Conservation (phyloP, 2,113 vertebrate genomes). For the Phylloscopus trochilus region DNA sequence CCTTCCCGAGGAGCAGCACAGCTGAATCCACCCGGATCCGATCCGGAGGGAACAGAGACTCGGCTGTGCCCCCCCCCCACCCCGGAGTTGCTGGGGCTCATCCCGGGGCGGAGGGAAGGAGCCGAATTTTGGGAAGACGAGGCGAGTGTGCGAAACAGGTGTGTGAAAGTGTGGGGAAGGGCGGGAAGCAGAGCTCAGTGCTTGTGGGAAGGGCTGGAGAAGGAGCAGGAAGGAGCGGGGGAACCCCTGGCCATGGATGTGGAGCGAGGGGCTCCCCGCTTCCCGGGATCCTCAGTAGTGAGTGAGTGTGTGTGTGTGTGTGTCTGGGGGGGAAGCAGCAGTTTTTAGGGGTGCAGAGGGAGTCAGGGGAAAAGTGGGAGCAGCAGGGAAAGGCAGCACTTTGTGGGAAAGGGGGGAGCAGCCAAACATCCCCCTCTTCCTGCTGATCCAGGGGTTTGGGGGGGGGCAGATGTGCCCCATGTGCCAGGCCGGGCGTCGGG, state of each 20-base stretch:
- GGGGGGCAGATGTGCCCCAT: not conserved
- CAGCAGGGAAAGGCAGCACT: not conserved
- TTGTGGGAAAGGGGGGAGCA: not conserved
- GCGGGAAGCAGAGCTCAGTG: not conserved
- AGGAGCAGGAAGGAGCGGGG: not conserved
- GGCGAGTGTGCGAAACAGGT: not conserved
- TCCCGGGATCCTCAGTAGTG: not conserved
- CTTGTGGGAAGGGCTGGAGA: not conserved
- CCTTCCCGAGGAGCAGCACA: constrained; percentile 48
- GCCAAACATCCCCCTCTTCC: not conserved
- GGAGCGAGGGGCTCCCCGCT: not conserved
- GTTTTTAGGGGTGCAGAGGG: not conserved
- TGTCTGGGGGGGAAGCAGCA: not conserved
- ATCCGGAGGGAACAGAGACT: not conserved
- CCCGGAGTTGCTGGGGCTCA: not conserved
- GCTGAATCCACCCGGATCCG: not conserved
- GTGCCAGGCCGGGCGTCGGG: not conserved
- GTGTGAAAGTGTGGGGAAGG: not conserved
- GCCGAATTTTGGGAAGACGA: not conserved
- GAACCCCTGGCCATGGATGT: not conserved
- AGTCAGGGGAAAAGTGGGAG: not conserved
- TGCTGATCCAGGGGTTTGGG: not conserved
- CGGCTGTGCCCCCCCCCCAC: not conserved
- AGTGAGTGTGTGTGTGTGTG: not conserved
- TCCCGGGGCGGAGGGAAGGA: not conserved